These are phyloP conservation scores for Oreonectes daqikongensis DNA, from an alignment of 2,797 vertebrate species.

Conservation along the genomic window DNA sequence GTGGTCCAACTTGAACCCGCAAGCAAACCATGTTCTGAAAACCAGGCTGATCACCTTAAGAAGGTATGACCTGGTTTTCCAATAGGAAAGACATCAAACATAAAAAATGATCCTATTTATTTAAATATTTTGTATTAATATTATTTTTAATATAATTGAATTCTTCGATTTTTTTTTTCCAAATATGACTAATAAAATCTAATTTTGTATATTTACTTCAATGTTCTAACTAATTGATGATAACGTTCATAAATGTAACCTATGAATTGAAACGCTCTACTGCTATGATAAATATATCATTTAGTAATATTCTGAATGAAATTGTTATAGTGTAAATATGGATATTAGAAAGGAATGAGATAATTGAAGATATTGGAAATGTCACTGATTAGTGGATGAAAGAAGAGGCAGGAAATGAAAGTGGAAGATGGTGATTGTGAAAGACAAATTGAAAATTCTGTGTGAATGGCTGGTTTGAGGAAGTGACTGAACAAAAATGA, in stretches of 20 bases:
- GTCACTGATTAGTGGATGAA: neutral
- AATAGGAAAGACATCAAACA: neutral
- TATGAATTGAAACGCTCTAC: too few relatives aligned
- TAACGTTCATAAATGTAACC: too few relatives aligned
- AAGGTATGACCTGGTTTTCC: neutral
- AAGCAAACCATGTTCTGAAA: neutral
- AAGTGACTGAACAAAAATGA: slow-evolving; percentile 28
- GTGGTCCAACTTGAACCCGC: neutral
- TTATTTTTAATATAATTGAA: too few relatives aligned
- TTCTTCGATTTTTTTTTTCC: too few relatives aligned
- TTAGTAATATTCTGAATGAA: neutral
- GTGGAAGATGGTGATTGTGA: slow-evolving; percentile 18
- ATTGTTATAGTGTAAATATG: neutral
- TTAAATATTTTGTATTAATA: too few relatives aligned
- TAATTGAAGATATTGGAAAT: neutral
- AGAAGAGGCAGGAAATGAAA: neutral
- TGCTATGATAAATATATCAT: neutral
- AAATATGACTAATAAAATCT: too few relatives aligned
- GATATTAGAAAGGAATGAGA: too few relatives aligned
- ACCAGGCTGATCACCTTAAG: neutral
- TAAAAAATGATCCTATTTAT: too few relatives aligned
- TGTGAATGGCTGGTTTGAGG: neutral
- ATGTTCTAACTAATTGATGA: too few relatives aligned
- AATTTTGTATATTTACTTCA: too few relatives aligned
- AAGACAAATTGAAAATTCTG: slow-evolving; percentile 1